Base-by-base conservation (phyloP, 2,888 invertebrate species). In the Morinoia aosen region DNA sequence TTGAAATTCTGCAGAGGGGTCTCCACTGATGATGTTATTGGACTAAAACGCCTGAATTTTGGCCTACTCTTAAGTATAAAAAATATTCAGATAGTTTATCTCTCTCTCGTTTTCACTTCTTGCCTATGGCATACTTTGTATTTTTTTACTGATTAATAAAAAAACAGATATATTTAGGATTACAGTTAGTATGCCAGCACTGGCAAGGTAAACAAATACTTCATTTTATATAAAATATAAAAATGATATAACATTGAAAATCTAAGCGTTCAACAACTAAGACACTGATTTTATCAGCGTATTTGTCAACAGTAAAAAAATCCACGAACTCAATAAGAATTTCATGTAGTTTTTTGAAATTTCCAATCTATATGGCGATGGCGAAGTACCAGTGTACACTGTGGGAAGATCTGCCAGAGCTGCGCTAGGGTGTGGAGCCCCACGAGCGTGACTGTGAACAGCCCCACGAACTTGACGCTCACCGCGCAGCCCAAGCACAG, bases 381-480 rank as follows among this genome's bases (percentile, higher is more conserved):
- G 61, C 33, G 90, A 90, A 40, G 19, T 90, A 90, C 90, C 48
- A 90, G 39, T 90, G 90, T 48, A 4, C 48, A 16, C 14, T 57
- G 39, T 0, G 94, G 39, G 94, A 95, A 94, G 39, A 95, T 61
- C 58, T 58, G 64, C 96, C 96, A 96, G 93, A 96, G 96, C 88
- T 96, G 95, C 8, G 88, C 93, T 39, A 94, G 94, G 0, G 96
- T 96, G 88, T 96, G 95, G 57, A 95, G 58, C 39, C 96, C 96
- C 76, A 96, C 96, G 57, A 96, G 91, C 2, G 91, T 39, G 19
- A 96, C 95, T 61, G 95, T 94, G 58, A 96, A 96, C 58, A 96
- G 95, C 19, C 96, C 96, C n/a, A 96, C 96, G 40, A 96, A 96
- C 95, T 96, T 96, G 61, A 96, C 95, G 91, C 96, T 96, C 88